Evolutionary conservation across 2,113 vertebrate genomes (phyloP).

Genomic region (Neoarius graeffei): DNA sequence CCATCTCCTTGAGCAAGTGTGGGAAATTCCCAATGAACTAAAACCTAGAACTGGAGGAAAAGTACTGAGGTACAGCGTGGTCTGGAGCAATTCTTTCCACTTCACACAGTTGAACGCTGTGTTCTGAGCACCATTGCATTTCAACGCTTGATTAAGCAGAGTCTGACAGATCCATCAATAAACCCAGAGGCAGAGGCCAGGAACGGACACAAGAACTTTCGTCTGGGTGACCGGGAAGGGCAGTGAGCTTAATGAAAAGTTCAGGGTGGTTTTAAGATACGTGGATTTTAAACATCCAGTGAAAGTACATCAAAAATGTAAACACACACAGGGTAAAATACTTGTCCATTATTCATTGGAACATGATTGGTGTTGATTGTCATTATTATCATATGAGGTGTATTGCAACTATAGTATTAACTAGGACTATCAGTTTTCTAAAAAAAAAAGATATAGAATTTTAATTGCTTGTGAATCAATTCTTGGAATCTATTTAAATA

Average conservation of each 20-base stretch:
- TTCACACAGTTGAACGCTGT: background rate
- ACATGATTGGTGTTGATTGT: background rate
- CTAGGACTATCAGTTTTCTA: background rate
- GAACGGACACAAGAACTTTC: background rate
- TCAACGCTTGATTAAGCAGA: constrained; percentile 30
- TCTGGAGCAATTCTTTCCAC: background rate
- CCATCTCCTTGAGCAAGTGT: background rate
- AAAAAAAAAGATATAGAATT: background rate
- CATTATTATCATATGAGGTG: background rate
- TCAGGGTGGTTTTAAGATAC: background rate
- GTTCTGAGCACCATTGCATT: background rate
- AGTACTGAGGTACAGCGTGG: background rate
- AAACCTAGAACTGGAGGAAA: background rate
- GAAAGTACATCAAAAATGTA: background rate
- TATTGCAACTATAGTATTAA: background rate
- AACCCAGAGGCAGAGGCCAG: constrained; percentile 3
- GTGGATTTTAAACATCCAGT: background rate
- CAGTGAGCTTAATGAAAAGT: background rate
- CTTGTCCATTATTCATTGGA: background rate
- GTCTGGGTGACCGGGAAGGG: background rate
- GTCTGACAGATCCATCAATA: constrained; percentile 34
- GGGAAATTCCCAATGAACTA: background rate
- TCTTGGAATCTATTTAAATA: no score
- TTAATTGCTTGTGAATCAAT: background rate
- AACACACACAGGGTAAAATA: no score